Conservation (phyloP, 2,797 vertebrate genomes). For the Selene dorsalis region DNA sequence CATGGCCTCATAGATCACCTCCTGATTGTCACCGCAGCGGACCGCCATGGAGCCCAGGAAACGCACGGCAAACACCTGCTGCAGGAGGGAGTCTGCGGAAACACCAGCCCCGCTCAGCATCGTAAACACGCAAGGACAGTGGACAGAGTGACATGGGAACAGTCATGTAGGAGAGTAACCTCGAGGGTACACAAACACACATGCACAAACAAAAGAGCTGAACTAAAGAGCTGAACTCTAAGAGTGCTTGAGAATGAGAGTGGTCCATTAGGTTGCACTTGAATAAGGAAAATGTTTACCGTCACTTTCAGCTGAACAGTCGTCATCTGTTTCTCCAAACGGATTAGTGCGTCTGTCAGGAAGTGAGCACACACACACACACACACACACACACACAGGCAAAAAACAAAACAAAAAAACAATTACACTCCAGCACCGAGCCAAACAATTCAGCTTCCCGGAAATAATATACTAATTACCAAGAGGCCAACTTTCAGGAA, state of each 20-base stretch:
- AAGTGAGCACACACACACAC: conserved; percentile 23
- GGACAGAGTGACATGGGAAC: not conserved
- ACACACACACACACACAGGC: conserved; percentile 8
- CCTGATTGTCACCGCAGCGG: conserved; percentile 86
- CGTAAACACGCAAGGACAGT: not conserved
- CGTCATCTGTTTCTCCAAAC: conserved; percentile 93
- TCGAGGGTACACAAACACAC: not conserved
- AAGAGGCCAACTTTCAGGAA: conserved; percentile 49
- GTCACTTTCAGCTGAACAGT: conserved; percentile 81
- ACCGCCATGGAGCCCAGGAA: conserved; percentile 98
- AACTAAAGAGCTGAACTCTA: not conserved
- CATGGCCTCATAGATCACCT: conserved; percentile 98
- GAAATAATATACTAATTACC: conserved; percentile 55
- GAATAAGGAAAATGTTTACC: conserved; percentile 77
- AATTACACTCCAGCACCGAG: conserved; percentile 58
- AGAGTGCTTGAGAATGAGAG: not conserved
- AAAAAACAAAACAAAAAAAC: conserved; percentile 27
- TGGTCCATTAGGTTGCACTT: conserved; percentile 13
- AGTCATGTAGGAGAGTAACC: not conserved
- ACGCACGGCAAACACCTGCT: conserved; percentile 95
- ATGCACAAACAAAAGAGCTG: not conserved
- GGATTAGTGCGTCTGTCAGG: conserved; percentile 92
- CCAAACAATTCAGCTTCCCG: conserved; percentile 47
- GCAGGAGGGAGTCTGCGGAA: conserved; percentile 90
- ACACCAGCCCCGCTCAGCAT: not conserved